Conservation (phyloP, 2,888 invertebrate species). For the Litoditis marina region DNA sequence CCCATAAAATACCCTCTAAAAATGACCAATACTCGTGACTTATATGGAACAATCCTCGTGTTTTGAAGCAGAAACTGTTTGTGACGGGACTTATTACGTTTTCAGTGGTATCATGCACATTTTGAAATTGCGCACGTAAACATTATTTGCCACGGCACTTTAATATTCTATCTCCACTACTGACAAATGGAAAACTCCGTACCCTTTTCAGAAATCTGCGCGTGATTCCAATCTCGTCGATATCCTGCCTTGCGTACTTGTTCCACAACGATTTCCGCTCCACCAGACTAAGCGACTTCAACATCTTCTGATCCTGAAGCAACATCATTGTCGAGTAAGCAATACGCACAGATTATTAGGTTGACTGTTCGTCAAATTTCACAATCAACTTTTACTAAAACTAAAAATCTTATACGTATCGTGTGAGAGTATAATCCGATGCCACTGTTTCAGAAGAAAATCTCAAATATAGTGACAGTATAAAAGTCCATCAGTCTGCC, state of each 20-base stretch:
- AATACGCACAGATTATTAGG: too few species aligned
- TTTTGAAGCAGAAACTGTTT: too few species aligned
- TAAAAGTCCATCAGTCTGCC: too few species aligned
- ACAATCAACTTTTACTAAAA: background rate
- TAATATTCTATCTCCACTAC: background rate
- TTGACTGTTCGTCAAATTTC: too few species aligned
- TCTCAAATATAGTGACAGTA: too few species aligned
- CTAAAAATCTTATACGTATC: background rate
- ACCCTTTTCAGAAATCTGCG: slow-evolving; percentile 2
- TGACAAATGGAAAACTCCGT: background rate
- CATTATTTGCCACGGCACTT: background rate
- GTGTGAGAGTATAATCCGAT: background rate
- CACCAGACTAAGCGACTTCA: slow-evolving; percentile 74
- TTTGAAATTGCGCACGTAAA: background rate
- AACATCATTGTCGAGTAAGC: background rate
- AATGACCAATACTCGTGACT: too few species aligned
- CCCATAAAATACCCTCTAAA: too few species aligned
- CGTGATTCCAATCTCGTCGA: slow-evolving; percentile 22
- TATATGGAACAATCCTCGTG: too few species aligned
- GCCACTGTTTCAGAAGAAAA: too few species aligned
- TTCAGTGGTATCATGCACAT: too few species aligned
- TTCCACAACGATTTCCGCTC: slow-evolving; percentile 86
- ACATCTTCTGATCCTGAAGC: slow-evolving; percentile 8
- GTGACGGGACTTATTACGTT: too few species aligned
- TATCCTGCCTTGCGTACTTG: slow-evolving; percentile 72